Conservation (phyloP, 1,140 invertebrate species). For the Pogonomyrmex californicus region DNA sequence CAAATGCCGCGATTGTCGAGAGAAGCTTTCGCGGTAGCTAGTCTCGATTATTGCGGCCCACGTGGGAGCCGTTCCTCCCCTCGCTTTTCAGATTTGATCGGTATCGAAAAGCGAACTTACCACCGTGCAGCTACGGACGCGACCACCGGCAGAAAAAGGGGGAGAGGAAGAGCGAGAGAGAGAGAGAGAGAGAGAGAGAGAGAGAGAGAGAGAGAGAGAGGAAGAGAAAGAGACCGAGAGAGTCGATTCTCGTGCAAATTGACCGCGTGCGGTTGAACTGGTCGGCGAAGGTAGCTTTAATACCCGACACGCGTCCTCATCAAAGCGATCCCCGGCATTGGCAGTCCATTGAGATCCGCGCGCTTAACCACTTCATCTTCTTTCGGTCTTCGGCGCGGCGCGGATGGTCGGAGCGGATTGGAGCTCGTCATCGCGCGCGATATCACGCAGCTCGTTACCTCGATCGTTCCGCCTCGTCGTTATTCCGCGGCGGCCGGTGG, state of each 20-base stretch:
- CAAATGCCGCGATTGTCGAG: conserved; percentile 17
- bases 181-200: conserved; percentile 6
- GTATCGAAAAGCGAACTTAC: conserved; percentile 63
- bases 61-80: background rate
- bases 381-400: conserved; percentile 51
- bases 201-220: conserved; percentile 35
- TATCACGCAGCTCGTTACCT: conserved; percentile 63
- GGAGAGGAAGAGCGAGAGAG: conserved; percentile 22
- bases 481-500: conserved; percentile 31
- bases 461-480: conserved; percentile 54
- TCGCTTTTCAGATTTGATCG: conserved; percentile 57
- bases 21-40: background rate
- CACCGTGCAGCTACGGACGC: background rate
- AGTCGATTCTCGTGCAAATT: conserved; percentile 53
- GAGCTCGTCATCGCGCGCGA: conserved; percentile 27
- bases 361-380: conserved; percentile 78
- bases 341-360: conserved; percentile 72
- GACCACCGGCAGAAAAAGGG: conserved; percentile 47
- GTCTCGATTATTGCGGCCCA: conserved; percentile 31
- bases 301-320: conserved; percentile 78
- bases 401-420: background rate
- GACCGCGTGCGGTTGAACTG: conserved; percentile 53
- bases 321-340: conserved; percentile 75
- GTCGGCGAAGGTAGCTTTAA: conserved; percentile 74
- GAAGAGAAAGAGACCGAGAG: conserved; percentile 21